Percentiles rank a stretch among this genome's conserved stretches.
phyloP scores from a whole-genome alignment of 2,797 vertebrate genomes.

The Mastacembelus armatus region DNA sequence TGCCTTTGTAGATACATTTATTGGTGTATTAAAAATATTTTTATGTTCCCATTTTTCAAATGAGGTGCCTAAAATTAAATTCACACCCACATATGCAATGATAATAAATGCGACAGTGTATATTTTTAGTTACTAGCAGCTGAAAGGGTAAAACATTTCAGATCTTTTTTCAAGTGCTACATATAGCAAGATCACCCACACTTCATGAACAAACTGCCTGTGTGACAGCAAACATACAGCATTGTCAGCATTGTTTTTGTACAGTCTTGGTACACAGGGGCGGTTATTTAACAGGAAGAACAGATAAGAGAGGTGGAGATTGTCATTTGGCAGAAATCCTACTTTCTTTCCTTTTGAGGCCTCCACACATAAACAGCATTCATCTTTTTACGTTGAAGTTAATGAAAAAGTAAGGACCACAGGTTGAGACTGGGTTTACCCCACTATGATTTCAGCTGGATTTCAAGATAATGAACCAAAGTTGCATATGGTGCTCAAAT shows the following conservation, averaged over 20 bases:
- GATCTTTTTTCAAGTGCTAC: background rate
- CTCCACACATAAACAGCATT: constrained; percentile 4
- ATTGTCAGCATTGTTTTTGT: constrained; percentile 32
- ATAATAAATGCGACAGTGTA: background rate
- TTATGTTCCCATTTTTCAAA: constrained; percentile 4
- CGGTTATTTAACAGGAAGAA: constrained; percentile 44
- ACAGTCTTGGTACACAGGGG: constrained; percentile 29
- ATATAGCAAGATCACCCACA: constrained; percentile 16
- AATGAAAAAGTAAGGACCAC: background rate
- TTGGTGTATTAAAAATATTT: background rate
- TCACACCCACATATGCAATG: background rate
- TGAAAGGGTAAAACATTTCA: background rate
- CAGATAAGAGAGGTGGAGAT: constrained; percentile 9
- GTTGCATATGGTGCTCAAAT: background rate
- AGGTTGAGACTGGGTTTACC: constrained; percentile 2
- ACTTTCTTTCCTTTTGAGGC: constrained; percentile 52
- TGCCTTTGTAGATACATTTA: background rate
- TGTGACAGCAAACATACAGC: constrained; percentile 24
- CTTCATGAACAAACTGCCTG: constrained; percentile 20
- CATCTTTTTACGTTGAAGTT: background rate
- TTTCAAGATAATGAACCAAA: background rate
- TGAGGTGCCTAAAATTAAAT: background rate
- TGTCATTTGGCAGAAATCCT: constrained; percentile 21
- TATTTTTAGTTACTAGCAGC: background rate
- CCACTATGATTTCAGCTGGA: background rate